Evolutionary conservation across 2,113 vertebrate genomes (phyloP).

Genomic region (Vombatus ursinus): DNA sequence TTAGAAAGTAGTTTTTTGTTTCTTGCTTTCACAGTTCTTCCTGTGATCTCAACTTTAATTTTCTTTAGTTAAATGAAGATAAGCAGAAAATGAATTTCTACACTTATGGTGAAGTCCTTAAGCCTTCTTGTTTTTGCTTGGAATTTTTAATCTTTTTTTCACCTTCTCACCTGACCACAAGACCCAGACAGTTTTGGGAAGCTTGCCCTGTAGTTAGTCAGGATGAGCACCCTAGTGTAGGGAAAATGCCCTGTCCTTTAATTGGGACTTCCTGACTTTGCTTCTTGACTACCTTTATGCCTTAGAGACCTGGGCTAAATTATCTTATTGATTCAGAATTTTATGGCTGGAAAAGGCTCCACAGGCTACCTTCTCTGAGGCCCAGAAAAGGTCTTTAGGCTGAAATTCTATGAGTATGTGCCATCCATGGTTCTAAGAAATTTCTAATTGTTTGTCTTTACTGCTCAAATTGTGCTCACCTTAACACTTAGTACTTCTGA

Average conservation of each 20-base stretch:
- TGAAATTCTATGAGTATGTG: not conserved
- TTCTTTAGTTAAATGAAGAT: not conserved
- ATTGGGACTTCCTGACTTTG: not conserved
- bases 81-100: not conserved
- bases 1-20: not conserved
- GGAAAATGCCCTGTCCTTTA: not conserved
- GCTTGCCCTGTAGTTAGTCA: not conserved
- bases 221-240: not conserved
- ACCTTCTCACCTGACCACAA: not conserved
- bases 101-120: not conserved
- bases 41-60: not conserved
- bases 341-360: not conserved
- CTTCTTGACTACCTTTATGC: not conserved
- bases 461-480: not conserved
- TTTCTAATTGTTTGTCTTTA: not conserved
- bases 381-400: not conserved
- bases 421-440: not conserved
- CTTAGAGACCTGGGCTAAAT: not conserved
- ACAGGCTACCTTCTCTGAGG: not conserved
- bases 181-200: not conserved
- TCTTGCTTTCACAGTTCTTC: not conserved
- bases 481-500: not conserved
- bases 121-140: not conserved
- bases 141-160: not conserved
- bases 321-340: not conserved